Conservation (phyloP, 2,113 vertebrate species). For the Dunckerocampus dactyliophorus region DNA sequence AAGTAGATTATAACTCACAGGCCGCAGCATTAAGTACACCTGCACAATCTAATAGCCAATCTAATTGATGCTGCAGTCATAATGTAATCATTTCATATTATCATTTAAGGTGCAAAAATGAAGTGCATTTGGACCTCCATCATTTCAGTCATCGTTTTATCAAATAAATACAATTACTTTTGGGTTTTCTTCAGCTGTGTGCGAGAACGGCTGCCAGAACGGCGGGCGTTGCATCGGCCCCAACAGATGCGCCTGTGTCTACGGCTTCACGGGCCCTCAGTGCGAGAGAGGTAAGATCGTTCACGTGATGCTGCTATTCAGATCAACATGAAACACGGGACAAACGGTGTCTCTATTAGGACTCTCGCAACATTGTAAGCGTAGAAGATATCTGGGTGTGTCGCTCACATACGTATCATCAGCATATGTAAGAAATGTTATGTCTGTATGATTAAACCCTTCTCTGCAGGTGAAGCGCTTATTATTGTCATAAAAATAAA, state of each 20-base stretch:
- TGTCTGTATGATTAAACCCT: too few relatives aligned
- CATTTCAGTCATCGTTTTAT: too few relatives aligned
- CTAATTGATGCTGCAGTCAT: neutral
- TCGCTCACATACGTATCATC: too few relatives aligned
- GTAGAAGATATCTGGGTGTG: too few relatives aligned
- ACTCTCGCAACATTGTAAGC: too few relatives aligned
- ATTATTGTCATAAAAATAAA: neutral
- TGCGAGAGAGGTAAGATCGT: slow-evolving; percentile 88
- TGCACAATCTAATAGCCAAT: neutral
- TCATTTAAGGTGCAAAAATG: neutral
- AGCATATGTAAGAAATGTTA: too few relatives aligned
- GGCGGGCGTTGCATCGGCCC: slow-evolving; percentile 94
- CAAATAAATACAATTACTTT: neutral
- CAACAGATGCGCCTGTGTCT: slow-evolving; percentile 93
- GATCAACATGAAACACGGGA: too few relatives aligned
- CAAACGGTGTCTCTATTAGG: too few relatives aligned
- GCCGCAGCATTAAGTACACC: neutral
- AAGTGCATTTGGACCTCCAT: neutral
- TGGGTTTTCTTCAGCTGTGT: slow-evolving; percentile 77
- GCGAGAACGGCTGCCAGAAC: slow-evolving; percentile 93
- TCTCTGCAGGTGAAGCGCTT: too few relatives aligned
- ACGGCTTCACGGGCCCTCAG: slow-evolving; percentile 95
- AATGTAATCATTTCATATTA: neutral
- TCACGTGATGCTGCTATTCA: neutral
- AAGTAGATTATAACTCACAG: neutral